phyloP scores from a whole-genome alignment of 1,140 invertebrate genomes.

The Lanistes nyassanus region DNA sequence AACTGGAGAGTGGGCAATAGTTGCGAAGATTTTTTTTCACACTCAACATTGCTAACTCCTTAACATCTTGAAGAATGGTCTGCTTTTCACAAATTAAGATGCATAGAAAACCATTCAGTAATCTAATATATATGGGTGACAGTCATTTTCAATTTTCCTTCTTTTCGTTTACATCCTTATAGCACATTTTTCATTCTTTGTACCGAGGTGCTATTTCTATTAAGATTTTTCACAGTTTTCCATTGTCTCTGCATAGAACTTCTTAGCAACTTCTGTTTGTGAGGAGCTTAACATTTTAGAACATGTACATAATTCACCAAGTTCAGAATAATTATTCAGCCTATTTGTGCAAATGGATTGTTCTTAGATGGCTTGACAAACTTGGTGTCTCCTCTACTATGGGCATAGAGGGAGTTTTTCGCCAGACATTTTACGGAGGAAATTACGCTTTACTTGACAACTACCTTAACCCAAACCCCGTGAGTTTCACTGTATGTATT shows the following conservation, averaged over 20 bases:
- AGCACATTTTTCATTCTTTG: too few relatives aligned
- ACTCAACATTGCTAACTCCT: not conserved
- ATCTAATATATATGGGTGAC: too few relatives aligned
- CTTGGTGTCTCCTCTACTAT: not conserved
- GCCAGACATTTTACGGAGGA: not conserved
- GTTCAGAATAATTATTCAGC: not conserved
- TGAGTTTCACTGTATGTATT: not conserved
- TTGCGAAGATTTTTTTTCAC: not conserved
- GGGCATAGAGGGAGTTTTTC: slow-evolving; percentile 7
- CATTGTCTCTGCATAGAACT: not conserved
- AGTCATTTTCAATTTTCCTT: too few relatives aligned
- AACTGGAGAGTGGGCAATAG: not conserved
- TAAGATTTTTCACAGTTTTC: not conserved
- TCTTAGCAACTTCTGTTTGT: not conserved
- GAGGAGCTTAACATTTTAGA: too few relatives aligned
- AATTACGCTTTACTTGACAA: not conserved
- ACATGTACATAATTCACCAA: not conserved
- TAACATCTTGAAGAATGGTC: not conserved
- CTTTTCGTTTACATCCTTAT: too few relatives aligned
- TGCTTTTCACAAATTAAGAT: not conserved
- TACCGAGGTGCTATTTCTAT: not conserved
- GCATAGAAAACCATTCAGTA: too few relatives aligned
- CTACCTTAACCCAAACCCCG: slow-evolving; percentile 6
- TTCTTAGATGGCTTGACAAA: slow-evolving; percentile 16
- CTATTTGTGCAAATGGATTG: not conserved